Percentiles rank a stretch among this genome's conserved stretches.
Evolutionary conservation across 2,888 invertebrate species (phyloP).

Genomic region (Volucella bombylans): DNA sequence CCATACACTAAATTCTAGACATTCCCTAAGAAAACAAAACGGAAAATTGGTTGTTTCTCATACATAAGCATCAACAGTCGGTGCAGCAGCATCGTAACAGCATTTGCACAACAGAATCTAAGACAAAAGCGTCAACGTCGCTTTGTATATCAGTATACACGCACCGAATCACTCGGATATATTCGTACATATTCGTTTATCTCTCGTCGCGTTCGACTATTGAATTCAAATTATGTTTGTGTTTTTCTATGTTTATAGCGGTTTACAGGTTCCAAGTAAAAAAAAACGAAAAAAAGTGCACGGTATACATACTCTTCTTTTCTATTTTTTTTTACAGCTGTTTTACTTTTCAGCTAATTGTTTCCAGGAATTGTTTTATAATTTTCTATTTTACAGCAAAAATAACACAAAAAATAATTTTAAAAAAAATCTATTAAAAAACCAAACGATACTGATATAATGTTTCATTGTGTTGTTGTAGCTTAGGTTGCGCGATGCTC

Average conservation of each 20-base stretch:
- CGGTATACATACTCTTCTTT: conserved; percentile 60
- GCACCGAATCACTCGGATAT: conserved; percentile 15
- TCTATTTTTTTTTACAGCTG: conserved; percentile 66
- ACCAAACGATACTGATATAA: conserved; percentile 72
- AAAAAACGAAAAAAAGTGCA: conserved; percentile 29
- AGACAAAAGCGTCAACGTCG: conserved; percentile 19
- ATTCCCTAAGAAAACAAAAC: background rate
- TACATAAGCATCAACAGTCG: conserved; percentile 6
- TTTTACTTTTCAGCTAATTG: conserved; percentile 72
- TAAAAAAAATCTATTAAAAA: conserved; percentile 54
- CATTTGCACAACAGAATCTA: conserved; percentile 12
- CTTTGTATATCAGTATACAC: conserved; percentile 37
- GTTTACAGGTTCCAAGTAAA: conserved; percentile 66
- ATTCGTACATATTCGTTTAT: background rate
- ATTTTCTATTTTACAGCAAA: conserved; percentile 74
- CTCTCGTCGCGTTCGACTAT: conserved; percentile 13
- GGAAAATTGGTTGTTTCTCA: conserved; percentile 50
- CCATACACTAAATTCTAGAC: too few species aligned
- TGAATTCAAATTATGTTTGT: conserved; percentile 56
- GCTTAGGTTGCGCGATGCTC: conserved; percentile 77
- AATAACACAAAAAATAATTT: conserved; percentile 42
- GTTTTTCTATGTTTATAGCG: conserved; percentile 64
- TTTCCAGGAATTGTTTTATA: conserved; percentile 73
- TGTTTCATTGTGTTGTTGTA: conserved; percentile 86
- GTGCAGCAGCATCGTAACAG: background rate